Evolutionary conservation across 2,113 vertebrate species (phyloP).

Genomic region (Scopus umbretta): DNA sequence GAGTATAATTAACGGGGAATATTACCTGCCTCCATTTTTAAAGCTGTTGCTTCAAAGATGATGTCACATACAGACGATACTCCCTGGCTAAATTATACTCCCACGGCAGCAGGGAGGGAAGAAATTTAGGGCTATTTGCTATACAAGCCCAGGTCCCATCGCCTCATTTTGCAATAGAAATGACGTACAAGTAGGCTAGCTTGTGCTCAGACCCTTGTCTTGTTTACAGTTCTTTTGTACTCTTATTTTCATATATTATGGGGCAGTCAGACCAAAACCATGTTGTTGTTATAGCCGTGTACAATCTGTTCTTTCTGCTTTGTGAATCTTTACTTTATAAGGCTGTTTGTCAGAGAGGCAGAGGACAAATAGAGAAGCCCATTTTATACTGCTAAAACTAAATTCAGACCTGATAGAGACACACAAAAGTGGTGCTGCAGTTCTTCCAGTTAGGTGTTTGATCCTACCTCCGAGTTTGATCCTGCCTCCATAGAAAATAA

Average conservation of each 20-base stretch:
- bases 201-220: not conserved
- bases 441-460: not conserved
- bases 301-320: constrained; percentile 1
- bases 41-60: constrained; percentile 1
- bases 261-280: not conserved
- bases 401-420: not conserved
- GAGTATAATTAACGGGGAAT: not conserved
- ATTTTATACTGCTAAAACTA: not conserved
- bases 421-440: not conserved
- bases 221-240: not conserved
- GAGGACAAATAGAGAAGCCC: not conserved
- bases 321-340: constrained; percentile 3
- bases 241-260: constrained; percentile 10
- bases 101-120: not conserved
- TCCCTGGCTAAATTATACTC: not conserved
- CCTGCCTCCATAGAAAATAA: not conserved
- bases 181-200: not conserved
- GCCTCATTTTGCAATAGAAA: constrained; percentile 7
- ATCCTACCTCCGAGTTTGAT: not conserved
- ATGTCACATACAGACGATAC: not conserved
- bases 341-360: not conserved
- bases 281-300: not conserved
- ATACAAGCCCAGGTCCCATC: not conserved
- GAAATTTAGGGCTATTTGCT: constrained; percentile 6
- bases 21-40: constrained; percentile 7